phyloP scores from a whole-genome alignment of 2,888 invertebrate species.

The Synanthedon myopaeformis region DNA sequence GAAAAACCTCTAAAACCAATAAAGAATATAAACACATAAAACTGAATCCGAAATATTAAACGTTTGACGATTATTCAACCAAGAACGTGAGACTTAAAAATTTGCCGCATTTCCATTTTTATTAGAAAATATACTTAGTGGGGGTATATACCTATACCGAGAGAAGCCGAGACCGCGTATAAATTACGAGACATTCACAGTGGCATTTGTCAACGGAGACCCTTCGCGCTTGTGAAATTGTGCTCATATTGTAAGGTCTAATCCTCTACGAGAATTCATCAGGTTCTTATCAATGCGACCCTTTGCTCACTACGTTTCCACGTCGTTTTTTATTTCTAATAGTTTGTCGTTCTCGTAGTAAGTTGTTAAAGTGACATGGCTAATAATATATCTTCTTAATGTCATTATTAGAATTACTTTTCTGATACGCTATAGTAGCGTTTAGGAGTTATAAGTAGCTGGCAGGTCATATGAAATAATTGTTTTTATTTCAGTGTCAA shows the following conservation, averaged over 20 bases:
- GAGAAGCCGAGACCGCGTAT: slow-evolving; percentile 28
- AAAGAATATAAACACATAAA: no score
- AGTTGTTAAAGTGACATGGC: no score
- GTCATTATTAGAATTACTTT: no score
- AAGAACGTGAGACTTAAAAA: slow-evolving; percentile 18
- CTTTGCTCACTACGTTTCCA: slow-evolving; percentile 31
- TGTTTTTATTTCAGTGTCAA: no score
- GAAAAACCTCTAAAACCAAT: no score
- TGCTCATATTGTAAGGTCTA: slow-evolving; percentile 66
- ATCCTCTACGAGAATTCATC: slow-evolving; percentile 59
- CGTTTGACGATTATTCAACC: no score
- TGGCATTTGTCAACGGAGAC: slow-evolving; percentile 48
- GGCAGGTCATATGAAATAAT: no score
- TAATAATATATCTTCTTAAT: no score
- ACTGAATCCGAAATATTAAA: no score
- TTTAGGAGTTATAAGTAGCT: no score
- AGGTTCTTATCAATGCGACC: slow-evolving; percentile 48
- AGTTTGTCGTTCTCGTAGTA: neutral
- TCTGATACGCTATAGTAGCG: no score
- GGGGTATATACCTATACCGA: slow-evolving; percentile 11
- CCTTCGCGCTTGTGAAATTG: slow-evolving; percentile 56
- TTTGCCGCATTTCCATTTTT: slow-evolving; percentile 56
- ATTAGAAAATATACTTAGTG: slow-evolving; percentile 51
- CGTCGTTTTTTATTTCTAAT: slow-evolving; percentile 33
- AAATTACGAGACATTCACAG: slow-evolving; percentile 44